Percentiles rank a stretch among this genome's conserved stretches.
phyloP scores from a whole-genome alignment of 2,113 vertebrate genomes.

The Amazona guildingii region DNA sequence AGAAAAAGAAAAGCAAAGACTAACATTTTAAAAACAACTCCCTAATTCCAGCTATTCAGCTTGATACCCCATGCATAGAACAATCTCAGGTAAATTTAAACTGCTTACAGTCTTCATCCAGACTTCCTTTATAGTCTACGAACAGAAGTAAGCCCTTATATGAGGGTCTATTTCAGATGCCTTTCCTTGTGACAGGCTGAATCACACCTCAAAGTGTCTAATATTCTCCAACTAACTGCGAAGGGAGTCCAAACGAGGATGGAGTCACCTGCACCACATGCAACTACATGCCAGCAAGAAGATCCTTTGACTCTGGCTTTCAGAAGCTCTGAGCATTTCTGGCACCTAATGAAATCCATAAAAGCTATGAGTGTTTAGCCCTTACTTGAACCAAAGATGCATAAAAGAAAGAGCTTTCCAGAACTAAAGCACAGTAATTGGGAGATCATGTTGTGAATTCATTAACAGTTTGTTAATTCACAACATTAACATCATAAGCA shows the following conservation, averaged over 20 bases:
- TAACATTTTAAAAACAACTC: not conserved
- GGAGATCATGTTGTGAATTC: constrained; percentile 29
- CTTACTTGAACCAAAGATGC: not conserved
- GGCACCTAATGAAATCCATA: not conserved
- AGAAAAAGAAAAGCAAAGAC: not conserved
- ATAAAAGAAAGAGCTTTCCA: not conserved
- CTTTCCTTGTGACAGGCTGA: not conserved
- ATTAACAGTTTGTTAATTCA: constrained; percentile 44
- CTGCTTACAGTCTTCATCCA: not conserved
- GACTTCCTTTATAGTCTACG: not conserved
- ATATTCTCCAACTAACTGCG: not conserved
- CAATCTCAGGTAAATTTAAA: not conserved
- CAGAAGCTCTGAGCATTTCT: not conserved
- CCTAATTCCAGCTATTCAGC: not conserved
- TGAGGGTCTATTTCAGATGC: not conserved
- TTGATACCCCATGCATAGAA: not conserved
- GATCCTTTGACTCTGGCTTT: not conserved
- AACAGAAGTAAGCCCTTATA: not conserved
- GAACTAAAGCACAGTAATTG: constrained; percentile 31
- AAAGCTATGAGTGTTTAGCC: not conserved
- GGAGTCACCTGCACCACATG: not conserved
- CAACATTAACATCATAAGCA: constrained; percentile 8
- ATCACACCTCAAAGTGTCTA: not conserved
- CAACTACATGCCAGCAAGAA: not conserved
- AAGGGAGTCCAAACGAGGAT: not conserved